Conservation (phyloP, 2,797 vertebrate genomes). For the Poliocrania exsul region DNA sequence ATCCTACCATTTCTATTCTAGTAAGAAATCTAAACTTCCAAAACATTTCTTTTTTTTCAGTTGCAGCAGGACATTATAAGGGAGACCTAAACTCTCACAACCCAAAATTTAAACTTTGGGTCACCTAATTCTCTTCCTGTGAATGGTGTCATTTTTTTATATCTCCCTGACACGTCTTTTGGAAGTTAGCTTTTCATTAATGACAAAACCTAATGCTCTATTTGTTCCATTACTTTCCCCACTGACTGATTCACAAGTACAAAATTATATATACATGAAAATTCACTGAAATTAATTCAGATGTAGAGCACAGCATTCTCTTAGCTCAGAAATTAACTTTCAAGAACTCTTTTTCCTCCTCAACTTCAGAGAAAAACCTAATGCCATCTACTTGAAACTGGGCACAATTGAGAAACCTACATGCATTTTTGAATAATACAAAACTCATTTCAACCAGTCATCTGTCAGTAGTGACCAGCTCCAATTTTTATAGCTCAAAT, state of each 20-base stretch:
- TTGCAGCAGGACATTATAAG: background rate
- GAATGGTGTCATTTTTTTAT: background rate
- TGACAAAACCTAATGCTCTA: background rate
- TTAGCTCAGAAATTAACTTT: background rate
- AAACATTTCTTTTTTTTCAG: background rate
- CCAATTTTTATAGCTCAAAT: background rate
- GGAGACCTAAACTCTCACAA: background rate
- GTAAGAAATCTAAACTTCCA: background rate
- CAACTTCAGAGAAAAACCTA: background rate
- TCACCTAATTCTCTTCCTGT: background rate
- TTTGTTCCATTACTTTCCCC: background rate
- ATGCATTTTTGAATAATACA: rapidly evolving
- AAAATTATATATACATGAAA: background rate
- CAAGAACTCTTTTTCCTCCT: background rate
- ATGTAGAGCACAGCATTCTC: background rate
- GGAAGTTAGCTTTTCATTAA: background rate
- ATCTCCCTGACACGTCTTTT: background rate
- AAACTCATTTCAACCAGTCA: background rate
- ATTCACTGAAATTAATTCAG: background rate
- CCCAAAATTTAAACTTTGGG: background rate
- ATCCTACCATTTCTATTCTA: background rate
- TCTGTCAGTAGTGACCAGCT: background rate
- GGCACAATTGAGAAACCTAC: rapidly evolving
- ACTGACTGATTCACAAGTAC: background rate
- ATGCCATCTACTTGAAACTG: background rate